Conservation (phyloP, 53 echinoderm and acorn worm genomes). For the Stichopus horrens region DNA sequence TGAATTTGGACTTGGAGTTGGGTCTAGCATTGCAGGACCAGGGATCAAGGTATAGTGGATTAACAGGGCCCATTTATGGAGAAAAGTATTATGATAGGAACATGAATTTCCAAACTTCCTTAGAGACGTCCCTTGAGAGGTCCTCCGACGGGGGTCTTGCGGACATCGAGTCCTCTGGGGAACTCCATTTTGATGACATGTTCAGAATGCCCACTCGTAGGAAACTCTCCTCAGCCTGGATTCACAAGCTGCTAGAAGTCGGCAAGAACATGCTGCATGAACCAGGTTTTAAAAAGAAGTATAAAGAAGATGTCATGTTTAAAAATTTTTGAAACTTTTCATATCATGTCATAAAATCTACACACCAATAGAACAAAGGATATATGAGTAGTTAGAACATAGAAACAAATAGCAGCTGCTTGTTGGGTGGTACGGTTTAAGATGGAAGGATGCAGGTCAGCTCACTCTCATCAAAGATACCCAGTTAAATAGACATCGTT, state of each 20-base stretch:
- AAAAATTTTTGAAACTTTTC: conserved; percentile 1
- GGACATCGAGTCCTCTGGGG: conserved; percentile 12
- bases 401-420: too few species aligned
- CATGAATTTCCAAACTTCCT: conserved; percentile 11
- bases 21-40: conserved; percentile 1
- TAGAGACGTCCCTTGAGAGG: conserved; percentile 10
- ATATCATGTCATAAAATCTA: too few species aligned
- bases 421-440: too few species aligned
- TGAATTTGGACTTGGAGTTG: conserved; percentile 9
- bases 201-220: conserved; percentile 1
- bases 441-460: too few species aligned
- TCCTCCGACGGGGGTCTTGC: conserved; percentile 18
- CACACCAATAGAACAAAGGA: too few species aligned
- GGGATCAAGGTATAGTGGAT: conserved; percentile 18
- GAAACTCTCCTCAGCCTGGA: conserved; percentile 9
- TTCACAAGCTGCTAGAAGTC: conserved; percentile 19
- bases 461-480: too few species aligned
- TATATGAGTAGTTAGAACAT: too few species aligned
- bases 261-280: conserved; percentile 21
- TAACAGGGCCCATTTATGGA: background rate
- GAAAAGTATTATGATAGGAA: conserved; percentile 1
- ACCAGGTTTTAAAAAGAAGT: conserved; percentile 1
- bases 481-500: too few species aligned
- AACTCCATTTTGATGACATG: background rate
- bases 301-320: conserved; percentile 8